Evolutionary conservation across 2,797 vertebrate species (phyloP).

Genomic region (Selene dorsalis): DNA sequence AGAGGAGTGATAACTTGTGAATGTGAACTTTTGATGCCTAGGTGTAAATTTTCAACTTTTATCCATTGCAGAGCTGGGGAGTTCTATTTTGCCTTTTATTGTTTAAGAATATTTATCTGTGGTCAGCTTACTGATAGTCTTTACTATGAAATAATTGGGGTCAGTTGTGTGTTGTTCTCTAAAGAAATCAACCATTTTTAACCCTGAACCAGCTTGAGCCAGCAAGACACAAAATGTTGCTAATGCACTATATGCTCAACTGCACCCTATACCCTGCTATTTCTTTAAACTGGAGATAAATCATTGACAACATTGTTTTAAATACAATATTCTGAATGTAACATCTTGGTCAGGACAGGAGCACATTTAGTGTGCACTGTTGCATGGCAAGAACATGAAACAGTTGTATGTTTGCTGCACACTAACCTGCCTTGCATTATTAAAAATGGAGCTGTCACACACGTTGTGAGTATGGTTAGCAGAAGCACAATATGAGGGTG

Average conservation of each 20-base stretch:
- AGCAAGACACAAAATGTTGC: conserved; percentile 26
- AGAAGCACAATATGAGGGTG: conserved; percentile 42
- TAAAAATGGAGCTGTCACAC: conserved; percentile 11
- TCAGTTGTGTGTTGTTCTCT: conserved; percentile 28
- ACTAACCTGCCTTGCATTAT: conserved; percentile 27
- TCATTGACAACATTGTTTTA: conserved; percentile 19
- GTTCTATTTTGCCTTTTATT: conserved; percentile 7
- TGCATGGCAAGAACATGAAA: neutral
- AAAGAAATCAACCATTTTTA: neutral
- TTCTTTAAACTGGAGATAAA: conserved; percentile 17
- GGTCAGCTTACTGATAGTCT: conserved; percentile 6
- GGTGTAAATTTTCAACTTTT: conserved; percentile 20
- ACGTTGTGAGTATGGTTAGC: conserved; percentile 27
- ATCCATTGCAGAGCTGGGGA: neutral
- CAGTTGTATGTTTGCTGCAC: neutral
- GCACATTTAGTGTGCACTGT: neutral
- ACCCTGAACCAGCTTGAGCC: conserved; percentile 38
- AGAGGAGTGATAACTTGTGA: conserved; percentile 17
- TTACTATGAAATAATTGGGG: conserved; percentile 22
- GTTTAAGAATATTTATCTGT: conserved; percentile 24
- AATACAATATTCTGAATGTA: conserved; percentile 28
- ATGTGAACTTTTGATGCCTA: conserved; percentile 52
- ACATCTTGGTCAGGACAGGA: conserved; percentile 1
- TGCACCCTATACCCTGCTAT: conserved; percentile 12
- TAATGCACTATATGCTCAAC: neutral